These are phyloP conservation scores for Apocheima hispidaria DNA, from an alignment of 2,888 invertebrate species.

Conservation along the genomic window DNA sequence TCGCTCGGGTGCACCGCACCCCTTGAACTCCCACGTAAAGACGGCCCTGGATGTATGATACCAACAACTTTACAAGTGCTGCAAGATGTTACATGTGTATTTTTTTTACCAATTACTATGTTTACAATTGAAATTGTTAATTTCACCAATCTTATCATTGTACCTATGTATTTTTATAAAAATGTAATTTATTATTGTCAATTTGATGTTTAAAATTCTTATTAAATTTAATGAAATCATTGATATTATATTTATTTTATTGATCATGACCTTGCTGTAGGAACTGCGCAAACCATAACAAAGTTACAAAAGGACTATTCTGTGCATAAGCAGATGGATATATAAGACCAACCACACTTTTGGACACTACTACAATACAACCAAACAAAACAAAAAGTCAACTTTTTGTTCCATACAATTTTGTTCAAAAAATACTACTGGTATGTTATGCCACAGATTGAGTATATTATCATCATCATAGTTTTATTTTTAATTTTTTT, in stretches of 20 bases:
- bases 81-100: not conserved
- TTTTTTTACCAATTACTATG: not conserved
- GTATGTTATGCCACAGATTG: too few species aligned
- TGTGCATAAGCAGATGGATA: too few species aligned
- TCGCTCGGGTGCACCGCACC: too few species aligned
- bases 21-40: too few species aligned
- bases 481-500: too few species aligned
- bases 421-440: too few species aligned
- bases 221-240: slow-evolving; percentile 33
- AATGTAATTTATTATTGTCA: slow-evolving; percentile 43
- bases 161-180: slow-evolving; percentile 36
- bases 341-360: too few species aligned
- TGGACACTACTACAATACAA: too few species aligned
- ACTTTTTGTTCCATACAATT: too few species aligned
- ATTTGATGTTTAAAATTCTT: slow-evolving; percentile 42
- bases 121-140: slow-evolving; percentile 8
- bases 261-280: too few species aligned
- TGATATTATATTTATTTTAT: not conserved
- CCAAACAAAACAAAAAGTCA: too few species aligned
- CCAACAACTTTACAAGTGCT: not conserved
- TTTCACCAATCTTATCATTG: slow-evolving; percentile 9
- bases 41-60: not conserved
- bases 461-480: too few species aligned
- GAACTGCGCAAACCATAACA: not conserved
- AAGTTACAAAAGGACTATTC: not conserved